A percentile compares a stretch with the other conserved stretches of the same genome.
Evolutionary conservation across 2,113 vertebrate genomes (phyloP).

Genomic region (Lamprologus speciosus): DNA sequence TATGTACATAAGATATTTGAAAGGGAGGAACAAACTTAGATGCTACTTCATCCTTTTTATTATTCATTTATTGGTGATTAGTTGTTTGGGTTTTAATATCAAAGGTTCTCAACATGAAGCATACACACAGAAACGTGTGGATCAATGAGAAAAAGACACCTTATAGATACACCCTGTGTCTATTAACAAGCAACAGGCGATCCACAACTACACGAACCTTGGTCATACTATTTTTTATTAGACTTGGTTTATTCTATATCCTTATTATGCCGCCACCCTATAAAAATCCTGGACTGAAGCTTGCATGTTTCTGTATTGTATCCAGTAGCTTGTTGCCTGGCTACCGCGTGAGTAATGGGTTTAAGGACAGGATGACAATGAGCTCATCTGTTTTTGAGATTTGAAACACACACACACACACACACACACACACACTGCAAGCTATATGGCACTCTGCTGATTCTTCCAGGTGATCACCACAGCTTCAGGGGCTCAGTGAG

Average conservation of each 20-base stretch:
- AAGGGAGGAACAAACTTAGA: neutral
- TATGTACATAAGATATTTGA: neutral
- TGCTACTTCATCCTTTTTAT: neutral
- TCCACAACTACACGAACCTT: neutral
- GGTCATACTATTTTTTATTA: neutral
- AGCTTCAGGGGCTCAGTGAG: neutral
- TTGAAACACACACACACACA: neutral
- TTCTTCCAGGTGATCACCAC: neutral
- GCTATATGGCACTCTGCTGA: neutral
- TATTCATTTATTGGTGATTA: neutral
- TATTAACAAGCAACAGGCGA: neutral
- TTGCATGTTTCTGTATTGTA: neutral
- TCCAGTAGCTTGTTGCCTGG: slow-evolving; percentile 39
- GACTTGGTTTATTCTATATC: neutral
- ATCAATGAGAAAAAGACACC: neutral
- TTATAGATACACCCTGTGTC: neutral
- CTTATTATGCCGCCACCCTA: neutral
- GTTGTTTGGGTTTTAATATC: neutral
- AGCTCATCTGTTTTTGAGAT: neutral
- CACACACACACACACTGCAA: neutral
- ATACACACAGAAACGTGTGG: neutral
- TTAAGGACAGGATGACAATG: neutral
- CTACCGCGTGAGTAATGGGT: neutral
- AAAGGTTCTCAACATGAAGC: neutral
- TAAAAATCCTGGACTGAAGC: neutral